Evolutionary conservation across 1,140 invertebrate genomes (phyloP).

Genomic region (Rhynchophorus ferrugineus): DNA sequence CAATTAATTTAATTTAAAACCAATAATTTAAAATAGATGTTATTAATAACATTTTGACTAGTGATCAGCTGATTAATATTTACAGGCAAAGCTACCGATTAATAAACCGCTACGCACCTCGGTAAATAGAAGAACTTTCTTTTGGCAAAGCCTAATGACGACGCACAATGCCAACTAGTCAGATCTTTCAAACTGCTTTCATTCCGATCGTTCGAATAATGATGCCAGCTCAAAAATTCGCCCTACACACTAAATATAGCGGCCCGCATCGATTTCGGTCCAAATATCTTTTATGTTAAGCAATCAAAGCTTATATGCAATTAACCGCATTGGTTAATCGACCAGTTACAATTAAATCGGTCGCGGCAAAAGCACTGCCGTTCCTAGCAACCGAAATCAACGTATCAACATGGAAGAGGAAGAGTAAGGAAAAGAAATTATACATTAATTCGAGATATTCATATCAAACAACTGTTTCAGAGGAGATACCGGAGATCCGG

Average conservation of each 20-base stretch:
- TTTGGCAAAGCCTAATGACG: too few relatives aligned
- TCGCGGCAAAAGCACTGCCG: neutral
- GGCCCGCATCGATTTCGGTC: slow-evolving; percentile 3
- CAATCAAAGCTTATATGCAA: slow-evolving; percentile 11
- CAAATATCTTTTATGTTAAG: slow-evolving; percentile 10
- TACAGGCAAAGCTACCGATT: too few relatives aligned
- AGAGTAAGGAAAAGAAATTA: slow-evolving; percentile 10
- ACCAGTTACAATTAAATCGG: slow-evolving; percentile 10
- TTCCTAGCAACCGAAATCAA: neutral
- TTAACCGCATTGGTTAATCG: slow-evolving; percentile 4
- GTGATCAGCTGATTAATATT: too few relatives aligned
- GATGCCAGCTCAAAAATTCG: slow-evolving; percentile 5
- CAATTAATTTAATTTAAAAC: too few relatives aligned
- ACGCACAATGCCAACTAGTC: too few relatives aligned
- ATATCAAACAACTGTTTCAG: slow-evolving; percentile 6
- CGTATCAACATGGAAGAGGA: slow-evolving; percentile 15
- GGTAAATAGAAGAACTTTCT: too few relatives aligned
- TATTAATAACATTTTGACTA: too few relatives aligned
- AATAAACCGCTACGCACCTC: too few relatives aligned
- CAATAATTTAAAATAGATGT: too few relatives aligned
- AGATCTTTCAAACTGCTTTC: too few relatives aligned
- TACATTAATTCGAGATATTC: neutral
- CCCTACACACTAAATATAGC: slow-evolving; percentile 12
- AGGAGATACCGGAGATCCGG: slow-evolving; percentile 51
- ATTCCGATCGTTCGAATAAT: too few relatives aligned